Percentiles rank a stretch among this genome's conserved stretches.
These are phyloP conservation scores for Meriones psammophilus DNA, from an alignment of 2,797 vertebrate genomes.

Conservation along the genomic window DNA sequence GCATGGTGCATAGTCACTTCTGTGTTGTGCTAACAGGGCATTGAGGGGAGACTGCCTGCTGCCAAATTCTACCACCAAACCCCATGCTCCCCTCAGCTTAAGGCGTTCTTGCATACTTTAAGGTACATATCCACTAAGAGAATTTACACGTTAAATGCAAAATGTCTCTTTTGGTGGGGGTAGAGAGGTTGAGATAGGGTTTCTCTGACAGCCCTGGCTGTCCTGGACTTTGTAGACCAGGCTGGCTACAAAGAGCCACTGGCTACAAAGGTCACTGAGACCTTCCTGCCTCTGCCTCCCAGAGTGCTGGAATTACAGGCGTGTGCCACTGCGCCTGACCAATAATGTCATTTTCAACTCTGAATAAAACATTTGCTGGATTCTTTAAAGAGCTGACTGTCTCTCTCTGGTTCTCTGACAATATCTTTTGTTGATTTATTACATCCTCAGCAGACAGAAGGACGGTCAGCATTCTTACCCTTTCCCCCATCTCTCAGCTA, in stretches of 20 bases:
- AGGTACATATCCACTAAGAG: conserved; percentile 9
- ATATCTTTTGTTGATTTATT: background rate
- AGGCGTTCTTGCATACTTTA: background rate
- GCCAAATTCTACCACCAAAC: background rate
- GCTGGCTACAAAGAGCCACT: no score
- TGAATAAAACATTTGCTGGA: conserved; percentile 9
- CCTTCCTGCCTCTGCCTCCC: no score
- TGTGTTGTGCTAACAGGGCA: background rate
- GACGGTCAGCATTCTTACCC: background rate
- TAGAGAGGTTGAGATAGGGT: no score
- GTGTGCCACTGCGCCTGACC: no score
- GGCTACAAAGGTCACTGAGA: no score
- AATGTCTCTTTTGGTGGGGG: no score
- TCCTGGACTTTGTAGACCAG: no score
- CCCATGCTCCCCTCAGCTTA: conserved; percentile 2
- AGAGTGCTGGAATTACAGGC: no score
- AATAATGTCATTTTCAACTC: conserved; percentile 1
- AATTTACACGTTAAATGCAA: background rate
- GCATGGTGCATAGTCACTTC: fast-evolving
- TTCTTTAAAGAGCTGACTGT: background rate
- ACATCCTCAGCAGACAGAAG: background rate
- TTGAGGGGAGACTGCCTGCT: background rate
- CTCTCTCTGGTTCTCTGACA: background rate
- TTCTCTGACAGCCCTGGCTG: no score
- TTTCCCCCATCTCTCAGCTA: background rate